Percentiles rank a stretch among this genome's conserved stretches.
These are phyloP conservation scores for Pelosia muscerda DNA, from an alignment of 2,888 invertebrate species.

Conservation along the genomic window DNA sequence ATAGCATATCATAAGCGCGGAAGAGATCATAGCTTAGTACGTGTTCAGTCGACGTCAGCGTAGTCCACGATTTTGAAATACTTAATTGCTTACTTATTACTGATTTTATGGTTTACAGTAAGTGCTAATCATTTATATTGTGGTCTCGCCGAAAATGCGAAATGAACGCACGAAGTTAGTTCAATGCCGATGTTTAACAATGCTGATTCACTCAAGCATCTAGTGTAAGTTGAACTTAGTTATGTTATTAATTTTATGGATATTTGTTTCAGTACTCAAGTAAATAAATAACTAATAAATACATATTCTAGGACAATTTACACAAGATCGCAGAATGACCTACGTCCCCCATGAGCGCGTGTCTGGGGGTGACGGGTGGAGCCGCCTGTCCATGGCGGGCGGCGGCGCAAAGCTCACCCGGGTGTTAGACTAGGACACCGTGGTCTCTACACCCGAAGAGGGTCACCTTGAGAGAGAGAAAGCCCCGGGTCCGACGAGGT, in stretches of 20 bases:
- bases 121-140: conserved; percentile 38
- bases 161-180: conserved; percentile 39
- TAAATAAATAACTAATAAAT: too few species aligned
- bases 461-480: too few species aligned
- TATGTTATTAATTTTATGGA: neutral
- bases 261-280: neutral
- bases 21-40: conserved; percentile 29
- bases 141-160: conserved; percentile 34
- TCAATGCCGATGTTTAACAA: conserved; percentile 40
- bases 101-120: conserved; percentile 49
- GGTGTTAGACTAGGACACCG: too few species aligned
- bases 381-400: too few species aligned
- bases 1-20: conserved; percentile 28
- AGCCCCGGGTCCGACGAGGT: too few species aligned
- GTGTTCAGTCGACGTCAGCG: conserved; percentile 13
- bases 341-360: too few species aligned
- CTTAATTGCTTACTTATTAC: conserved; percentile 49
- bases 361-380: too few species aligned
- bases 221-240: neutral
- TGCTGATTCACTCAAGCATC: conserved; percentile 8
- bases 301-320: too few species aligned
- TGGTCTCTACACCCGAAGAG: too few species aligned
- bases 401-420: too few species aligned
- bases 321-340: too few species aligned
- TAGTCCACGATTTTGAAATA: conserved; percentile 35